Conservation (phyloP, 1,140 invertebrate genomes). For the Zaprionus africanus region DNA sequence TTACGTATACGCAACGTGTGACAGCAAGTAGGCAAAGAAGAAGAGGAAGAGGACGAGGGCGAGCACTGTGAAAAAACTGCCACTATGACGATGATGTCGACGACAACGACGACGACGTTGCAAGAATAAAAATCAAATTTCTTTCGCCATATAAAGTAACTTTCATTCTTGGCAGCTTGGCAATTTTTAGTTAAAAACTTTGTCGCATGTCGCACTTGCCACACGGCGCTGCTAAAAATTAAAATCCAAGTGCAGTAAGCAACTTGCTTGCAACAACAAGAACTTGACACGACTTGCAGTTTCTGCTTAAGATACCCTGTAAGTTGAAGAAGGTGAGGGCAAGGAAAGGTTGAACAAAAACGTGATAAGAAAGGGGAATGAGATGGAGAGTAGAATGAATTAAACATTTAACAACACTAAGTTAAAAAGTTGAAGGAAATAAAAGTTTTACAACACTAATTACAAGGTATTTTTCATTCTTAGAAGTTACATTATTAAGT, state of each 20-base stretch:
- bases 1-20: constrained; percentile 71
- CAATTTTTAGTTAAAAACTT: constrained; percentile 75
- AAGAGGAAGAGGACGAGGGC: neutral
- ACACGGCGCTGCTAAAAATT: constrained; percentile 67
- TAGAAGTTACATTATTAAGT: neutral
- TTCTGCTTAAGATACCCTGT: constrained; percentile 18
- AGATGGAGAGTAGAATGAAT: too few relatives aligned
- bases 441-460: neutral
- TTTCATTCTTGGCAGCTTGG: constrained; percentile 39
- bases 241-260: constrained; percentile 65
- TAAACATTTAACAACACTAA: too few relatives aligned
- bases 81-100: neutral
- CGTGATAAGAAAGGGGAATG: too few relatives aligned
- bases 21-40: constrained; percentile 10
- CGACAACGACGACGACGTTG: constrained; percentile 11
- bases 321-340: neutral
- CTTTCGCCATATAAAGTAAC: constrained; percentile 50
- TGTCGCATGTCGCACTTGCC: constrained; percentile 51
- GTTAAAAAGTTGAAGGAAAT: too few relatives aligned
- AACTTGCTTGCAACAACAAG: constrained; percentile 31
- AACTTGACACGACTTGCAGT: constrained; percentile 29
- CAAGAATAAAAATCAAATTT: constrained; percentile 75
- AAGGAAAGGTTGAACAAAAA: neutral
- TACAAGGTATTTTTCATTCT: neutral
- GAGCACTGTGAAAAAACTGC: too few relatives aligned